A percentile compares a stretch with the other conserved stretches of the same genome.
phyloP scores from a whole-genome alignment of 2,113 vertebrate genomes.

The Excalfactoria chinensis region DNA sequence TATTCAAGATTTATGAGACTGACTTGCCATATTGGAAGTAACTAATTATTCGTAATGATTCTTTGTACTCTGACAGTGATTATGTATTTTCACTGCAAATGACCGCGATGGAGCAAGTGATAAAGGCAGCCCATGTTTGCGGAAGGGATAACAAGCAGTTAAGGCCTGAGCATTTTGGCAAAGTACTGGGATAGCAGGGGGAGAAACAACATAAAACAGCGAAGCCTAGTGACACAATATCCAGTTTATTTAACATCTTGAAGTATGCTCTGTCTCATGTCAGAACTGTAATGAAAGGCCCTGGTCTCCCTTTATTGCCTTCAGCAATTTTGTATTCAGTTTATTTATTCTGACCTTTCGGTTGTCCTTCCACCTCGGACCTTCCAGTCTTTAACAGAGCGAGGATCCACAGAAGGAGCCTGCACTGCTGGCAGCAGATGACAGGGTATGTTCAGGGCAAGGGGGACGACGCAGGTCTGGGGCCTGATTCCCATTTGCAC shows the following conservation, averaged over 20 bases:
- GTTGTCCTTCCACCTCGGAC: slow-evolving; percentile 14
- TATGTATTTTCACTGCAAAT: slow-evolving; percentile 67
- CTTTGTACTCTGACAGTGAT: slow-evolving; percentile 50
- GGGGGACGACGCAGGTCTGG: neutral
- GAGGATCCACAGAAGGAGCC: neutral
- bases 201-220: neutral
- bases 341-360: slow-evolving; percentile 59
- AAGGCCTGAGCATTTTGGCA: neutral
- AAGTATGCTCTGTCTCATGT: neutral
- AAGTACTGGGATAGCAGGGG: neutral
- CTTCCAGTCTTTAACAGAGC: neutral
- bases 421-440: neutral
- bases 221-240: neutral
- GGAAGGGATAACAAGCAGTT: neutral
- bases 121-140: neutral
- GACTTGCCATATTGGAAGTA: slow-evolving; percentile 48
- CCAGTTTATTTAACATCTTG: slow-evolving; percentile 15
- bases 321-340: slow-evolving; percentile 27
- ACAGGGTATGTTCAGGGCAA: neutral
- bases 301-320: slow-evolving; percentile 8
- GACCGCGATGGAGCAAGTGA: slow-evolving; percentile 41
- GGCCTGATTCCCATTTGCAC: neutral
- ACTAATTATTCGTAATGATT: slow-evolving; percentile 52
- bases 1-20: slow-evolving; percentile 56
- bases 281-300: neutral